Base-by-base conservation (phyloP, 2,888 invertebrate species). In the Acrobeloides nanus region DNA sequence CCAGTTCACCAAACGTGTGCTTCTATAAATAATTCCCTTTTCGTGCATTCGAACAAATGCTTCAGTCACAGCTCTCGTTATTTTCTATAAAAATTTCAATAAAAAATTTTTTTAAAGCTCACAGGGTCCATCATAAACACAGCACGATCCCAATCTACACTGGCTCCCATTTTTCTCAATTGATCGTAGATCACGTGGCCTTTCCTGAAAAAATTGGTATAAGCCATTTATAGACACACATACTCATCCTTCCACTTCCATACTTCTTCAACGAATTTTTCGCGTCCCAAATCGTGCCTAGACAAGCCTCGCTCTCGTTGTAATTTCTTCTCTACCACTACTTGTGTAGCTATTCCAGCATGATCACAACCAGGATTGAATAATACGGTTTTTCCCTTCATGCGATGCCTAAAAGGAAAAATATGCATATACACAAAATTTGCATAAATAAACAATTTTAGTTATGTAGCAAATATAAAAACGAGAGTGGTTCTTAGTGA, bases 291-390 rank as follows among this genome's bases (percentile, higher is more conserved):
- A 70, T 95, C 89, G 73, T 95, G 89, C 10, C 95, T 81, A 0
- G 86, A 86, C 68, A 84, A 81, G 62, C 84, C 81, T 68, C 85
- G 83, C 66, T 92, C 90, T 27, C 86, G 82, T 85, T 86, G 87
- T 4, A 97, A 71, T 66, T 87, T 86, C 75, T 93, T 95, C 76
- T 97, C 97, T 0, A 99, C 97, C 0, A 97, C 89, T 15, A 66
- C 68, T 76, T 97, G 97, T 0, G 97, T 97, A 2, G 97, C 97
- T 62, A 97, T 97, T 45, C 97, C 97, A 1, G 97, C 97, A 77
- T 97, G 97, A 79, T 97, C 97, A 72, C 90, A 89, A 1, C 97
- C 97, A 0, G 97, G 97, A 71, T 88, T 86, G 92, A 95, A 99
- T 0, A 93, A 76, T 0, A 88, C 87, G 0, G 86, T 85, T 54